Evolutionary conservation across 2,888 invertebrate genomes (phyloP).

Genomic region (Conomelus anceps): DNA sequence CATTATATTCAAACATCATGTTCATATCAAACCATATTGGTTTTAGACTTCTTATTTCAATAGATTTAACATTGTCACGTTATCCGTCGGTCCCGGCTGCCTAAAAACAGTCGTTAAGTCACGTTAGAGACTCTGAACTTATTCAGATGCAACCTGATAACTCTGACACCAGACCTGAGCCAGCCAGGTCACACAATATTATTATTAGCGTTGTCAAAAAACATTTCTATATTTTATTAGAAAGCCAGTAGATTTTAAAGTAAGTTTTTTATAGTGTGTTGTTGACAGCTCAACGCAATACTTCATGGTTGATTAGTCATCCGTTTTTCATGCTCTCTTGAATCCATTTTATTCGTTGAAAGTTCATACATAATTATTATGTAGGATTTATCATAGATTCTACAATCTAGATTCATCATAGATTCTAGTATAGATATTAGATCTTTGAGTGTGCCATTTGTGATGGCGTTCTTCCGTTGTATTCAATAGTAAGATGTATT

Average conservation of each 20-base stretch:
- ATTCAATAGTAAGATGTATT: neutral
- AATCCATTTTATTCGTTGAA: neutral
- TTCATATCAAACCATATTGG: too few species aligned
- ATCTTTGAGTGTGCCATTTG: neutral
- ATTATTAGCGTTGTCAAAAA: too few species aligned
- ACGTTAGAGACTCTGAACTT: too few species aligned
- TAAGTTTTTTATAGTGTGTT: neutral
- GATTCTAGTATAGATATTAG: neutral
- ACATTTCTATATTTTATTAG: neutral
- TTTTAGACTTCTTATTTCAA: neutral
- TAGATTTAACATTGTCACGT: too few species aligned
- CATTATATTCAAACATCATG: neutral
- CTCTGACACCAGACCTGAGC: too few species aligned
- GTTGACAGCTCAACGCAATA: neutral
- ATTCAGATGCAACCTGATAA: too few species aligned
- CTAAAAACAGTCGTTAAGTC: too few species aligned
- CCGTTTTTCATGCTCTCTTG: neutral
- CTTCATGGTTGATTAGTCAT: neutral
- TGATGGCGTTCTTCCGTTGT: neutral
- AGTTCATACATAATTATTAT: neutral
- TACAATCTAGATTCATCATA: too few species aligned
- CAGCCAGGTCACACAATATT: too few species aligned
- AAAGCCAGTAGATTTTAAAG: neutral
- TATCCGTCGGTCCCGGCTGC: too few species aligned
- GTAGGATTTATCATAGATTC: neutral